These are phyloP conservation scores for Hyperopisus bebe DNA, from an alignment of 2,113 vertebrate species.

Conservation along the genomic window DNA sequence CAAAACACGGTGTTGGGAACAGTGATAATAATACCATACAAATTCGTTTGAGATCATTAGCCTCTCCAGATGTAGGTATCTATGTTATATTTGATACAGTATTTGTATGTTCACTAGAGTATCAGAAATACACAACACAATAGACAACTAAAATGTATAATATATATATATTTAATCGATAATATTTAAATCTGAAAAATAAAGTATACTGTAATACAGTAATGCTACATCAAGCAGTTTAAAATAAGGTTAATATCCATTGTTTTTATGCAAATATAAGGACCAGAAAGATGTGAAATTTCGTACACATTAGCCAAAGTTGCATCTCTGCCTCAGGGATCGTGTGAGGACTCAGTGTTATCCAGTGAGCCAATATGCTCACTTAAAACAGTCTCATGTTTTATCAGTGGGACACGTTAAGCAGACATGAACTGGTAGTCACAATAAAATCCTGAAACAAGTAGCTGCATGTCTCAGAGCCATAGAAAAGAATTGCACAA, in stretches of 20 bases:
- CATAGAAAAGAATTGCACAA: background rate
- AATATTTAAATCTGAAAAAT: background rate
- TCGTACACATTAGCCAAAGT: background rate
- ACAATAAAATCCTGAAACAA: background rate
- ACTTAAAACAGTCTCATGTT: background rate
- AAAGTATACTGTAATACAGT: background rate
- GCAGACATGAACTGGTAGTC: background rate
- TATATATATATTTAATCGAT: background rate
- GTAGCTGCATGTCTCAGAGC: background rate
- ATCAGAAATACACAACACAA: background rate
- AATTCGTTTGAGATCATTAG: background rate
- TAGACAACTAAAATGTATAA: background rate
- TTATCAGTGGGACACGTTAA: background rate
- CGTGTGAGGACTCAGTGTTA: background rate
- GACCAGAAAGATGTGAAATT: background rate
- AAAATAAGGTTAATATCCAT: background rate
- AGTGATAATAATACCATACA: background rate
- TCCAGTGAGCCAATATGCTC: background rate
- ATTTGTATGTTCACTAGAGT: background rate
- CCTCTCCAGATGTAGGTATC: background rate
- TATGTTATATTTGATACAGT: background rate
- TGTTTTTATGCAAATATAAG: background rate
- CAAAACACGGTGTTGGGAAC: background rate
- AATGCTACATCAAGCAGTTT: background rate
- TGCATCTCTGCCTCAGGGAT: background rate